Base-by-base conservation (phyloP, 1,140 invertebrate genomes). In the Drosophila obscura region DNA sequence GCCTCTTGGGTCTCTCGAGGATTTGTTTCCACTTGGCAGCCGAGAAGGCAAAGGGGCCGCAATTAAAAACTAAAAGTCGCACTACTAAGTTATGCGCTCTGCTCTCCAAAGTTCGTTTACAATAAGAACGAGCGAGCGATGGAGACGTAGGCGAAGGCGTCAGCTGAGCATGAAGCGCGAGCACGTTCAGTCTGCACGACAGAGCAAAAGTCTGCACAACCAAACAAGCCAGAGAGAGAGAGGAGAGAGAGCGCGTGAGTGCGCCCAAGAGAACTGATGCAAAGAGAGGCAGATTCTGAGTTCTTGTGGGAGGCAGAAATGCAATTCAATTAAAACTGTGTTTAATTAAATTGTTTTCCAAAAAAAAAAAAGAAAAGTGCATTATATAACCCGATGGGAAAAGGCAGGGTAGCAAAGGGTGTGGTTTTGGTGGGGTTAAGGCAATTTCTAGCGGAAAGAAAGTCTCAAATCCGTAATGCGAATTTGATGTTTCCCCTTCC, bases 61-160 rank as follows among this genome's bases (percentile, higher is more conserved):
- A 76, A 76, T 76, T 76, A 76, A 76, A 39, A 76, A 69, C 72
- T 53, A 74, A 64, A 74, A 74, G 56, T 75, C 57, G 55, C 56
- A 75, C 62, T 65, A 75, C 62, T 65, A 66, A 74, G 57, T 73
- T 49, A 74, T 74, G 64, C 66, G 68, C 59, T 73, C 45, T 55
- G 35, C 52, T 55, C 15, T 45, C 43, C 24, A 46, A 45, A 53
- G 35, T 53, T 15, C 24, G 39, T 50, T 16, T 7, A 68, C 39
- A 67, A 28, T 11, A 51, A 8, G 31, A 60, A 3, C 11, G 11
- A 39, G 35, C 11, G 35, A 39, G 4, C 4, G 31, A 9, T 1
- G 9, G 35, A 39, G 35, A 39, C 11, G 35, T 4, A 13, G 35
- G 35, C 46, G 45, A 41, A 31, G 24, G 28, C 56, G 28, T 24